Evolutionary conservation across 2,797 vertebrate genomes (phyloP).

Genomic region (Labroides dimidiatus): DNA sequence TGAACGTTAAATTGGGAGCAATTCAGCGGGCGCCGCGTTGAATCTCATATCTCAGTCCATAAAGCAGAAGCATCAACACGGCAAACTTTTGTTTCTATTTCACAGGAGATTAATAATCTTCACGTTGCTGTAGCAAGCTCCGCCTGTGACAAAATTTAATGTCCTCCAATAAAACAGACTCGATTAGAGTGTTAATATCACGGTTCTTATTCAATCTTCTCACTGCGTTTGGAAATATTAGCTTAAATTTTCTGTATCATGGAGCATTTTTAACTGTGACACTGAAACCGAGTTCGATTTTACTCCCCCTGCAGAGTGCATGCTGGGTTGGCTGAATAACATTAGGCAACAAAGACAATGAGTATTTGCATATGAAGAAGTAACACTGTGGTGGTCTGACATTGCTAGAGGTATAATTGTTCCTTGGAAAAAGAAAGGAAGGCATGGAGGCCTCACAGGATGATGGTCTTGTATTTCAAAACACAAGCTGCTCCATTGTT

Average conservation of each 20-base stretch:
- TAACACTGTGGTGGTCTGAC: background rate
- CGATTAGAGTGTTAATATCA: conserved; percentile 35
- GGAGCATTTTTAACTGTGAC: conserved; percentile 8
- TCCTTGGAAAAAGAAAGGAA: conserved; percentile 14
- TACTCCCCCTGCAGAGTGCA: conserved; percentile 6
- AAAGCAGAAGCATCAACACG: conserved; percentile 51
- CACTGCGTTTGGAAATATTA: conserved; percentile 16
- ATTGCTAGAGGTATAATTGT: background rate
- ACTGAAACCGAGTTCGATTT: conserved; percentile 5
- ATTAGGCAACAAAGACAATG: background rate
- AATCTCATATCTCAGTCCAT: conserved; percentile 63
- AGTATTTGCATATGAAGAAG: conserved; percentile 6
- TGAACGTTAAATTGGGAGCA: conserved; percentile 60
- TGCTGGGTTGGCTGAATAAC: conserved; percentile 5
- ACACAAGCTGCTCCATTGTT: background rate
- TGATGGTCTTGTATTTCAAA: background rate
- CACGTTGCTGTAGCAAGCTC: conserved; percentile 18
- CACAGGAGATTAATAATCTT: conserved; percentile 67
- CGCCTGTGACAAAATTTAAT: conserved; percentile 45
- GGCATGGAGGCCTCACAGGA: background rate
- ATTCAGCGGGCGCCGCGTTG: conserved; percentile 26
- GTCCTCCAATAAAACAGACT: conserved; percentile 45
- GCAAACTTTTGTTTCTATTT: conserved; percentile 68
- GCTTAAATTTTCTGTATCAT: conserved; percentile 6
- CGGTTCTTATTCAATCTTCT: conserved; percentile 28